phyloP scores from a whole-genome alignment of 2,113 vertebrate genomes.

The Dascyllus trimaculatus region DNA sequence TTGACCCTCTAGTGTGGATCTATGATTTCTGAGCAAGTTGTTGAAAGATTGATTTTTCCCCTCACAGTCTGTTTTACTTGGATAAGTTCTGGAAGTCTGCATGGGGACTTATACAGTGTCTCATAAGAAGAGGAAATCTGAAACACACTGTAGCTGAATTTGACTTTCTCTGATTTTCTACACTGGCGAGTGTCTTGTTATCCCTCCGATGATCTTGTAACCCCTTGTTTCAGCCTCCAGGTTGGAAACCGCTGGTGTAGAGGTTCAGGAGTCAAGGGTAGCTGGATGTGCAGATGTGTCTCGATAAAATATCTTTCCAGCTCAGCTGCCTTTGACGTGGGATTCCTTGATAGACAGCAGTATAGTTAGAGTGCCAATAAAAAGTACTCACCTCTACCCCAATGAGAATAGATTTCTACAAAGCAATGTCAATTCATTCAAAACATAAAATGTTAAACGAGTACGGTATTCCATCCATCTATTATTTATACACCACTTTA shows the following conservation, averaged over 20 bases:
- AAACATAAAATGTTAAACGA: too few species aligned
- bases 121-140: background rate
- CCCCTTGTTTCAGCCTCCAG: background rate
- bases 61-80: slow-evolving; percentile 19
- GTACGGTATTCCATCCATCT: too few species aligned
- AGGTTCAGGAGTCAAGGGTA: background rate
- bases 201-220: background rate
- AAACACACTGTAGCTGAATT: background rate
- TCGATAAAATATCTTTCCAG: too few species aligned
- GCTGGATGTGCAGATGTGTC: too few species aligned
- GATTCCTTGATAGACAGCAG: too few species aligned
- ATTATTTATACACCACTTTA: too few species aligned
- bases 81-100: background rate
- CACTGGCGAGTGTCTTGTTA: background rate
- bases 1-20: background rate
- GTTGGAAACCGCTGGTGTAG: background rate
- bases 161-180: background rate
- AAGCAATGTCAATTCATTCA: too few species aligned
- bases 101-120: background rate
- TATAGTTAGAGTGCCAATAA: too few species aligned
- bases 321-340: too few species aligned
- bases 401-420: too few species aligned
- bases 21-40: background rate
- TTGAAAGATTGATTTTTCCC: slow-evolving; percentile 13
- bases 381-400: too few species aligned